Percentiles rank a stretch among this genome's conserved stretches.
Evolutionary conservation across 2,888 invertebrate species (phyloP).

Genomic region (Papilio elwesi): DNA sequence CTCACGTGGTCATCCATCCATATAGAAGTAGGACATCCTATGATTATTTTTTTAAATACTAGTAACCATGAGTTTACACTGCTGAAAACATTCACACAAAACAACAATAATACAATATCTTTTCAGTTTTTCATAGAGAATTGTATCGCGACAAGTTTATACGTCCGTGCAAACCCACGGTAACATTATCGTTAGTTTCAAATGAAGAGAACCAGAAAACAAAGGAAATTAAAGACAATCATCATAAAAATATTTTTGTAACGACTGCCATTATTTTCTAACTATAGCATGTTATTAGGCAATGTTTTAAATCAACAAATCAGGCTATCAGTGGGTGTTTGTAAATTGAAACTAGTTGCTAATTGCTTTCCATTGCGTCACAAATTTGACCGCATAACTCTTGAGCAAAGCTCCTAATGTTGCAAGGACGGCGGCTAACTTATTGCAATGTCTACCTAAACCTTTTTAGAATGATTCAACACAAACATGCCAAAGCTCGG

Average conservation of each 20-base stretch:
- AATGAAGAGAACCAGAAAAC: neutral
- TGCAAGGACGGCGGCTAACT: slow-evolving; percentile 23
- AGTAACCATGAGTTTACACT: neutral
- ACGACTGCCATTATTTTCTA: slow-evolving; percentile 2
- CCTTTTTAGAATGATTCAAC: neutral
- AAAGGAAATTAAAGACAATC: neutral
- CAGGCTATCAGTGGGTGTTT: slow-evolving; percentile 13
- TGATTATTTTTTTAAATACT: too few species aligned
- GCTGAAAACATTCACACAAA: neutral
- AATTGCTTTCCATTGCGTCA: slow-evolving; percentile 29
- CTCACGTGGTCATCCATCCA: too few species aligned
- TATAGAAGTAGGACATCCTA: too few species aligned
- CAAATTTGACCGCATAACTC: slow-evolving; percentile 30
- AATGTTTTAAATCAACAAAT: slow-evolving; percentile 16
- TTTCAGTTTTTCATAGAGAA: too few species aligned
- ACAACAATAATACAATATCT: too few species aligned
- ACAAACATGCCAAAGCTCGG: neutral
- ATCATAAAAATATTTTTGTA: neutral
- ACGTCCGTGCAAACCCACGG: too few species aligned
- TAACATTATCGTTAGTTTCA: neutral
- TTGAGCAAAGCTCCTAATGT: slow-evolving; percentile 5
- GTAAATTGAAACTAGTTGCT: slow-evolving; percentile 16
- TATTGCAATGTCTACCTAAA: neutral
- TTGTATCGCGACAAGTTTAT: too few species aligned
- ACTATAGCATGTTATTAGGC: slow-evolving; percentile 3